Conservation (phyloP, 2,113 vertebrate genomes). For the Tyto alba region DNA sequence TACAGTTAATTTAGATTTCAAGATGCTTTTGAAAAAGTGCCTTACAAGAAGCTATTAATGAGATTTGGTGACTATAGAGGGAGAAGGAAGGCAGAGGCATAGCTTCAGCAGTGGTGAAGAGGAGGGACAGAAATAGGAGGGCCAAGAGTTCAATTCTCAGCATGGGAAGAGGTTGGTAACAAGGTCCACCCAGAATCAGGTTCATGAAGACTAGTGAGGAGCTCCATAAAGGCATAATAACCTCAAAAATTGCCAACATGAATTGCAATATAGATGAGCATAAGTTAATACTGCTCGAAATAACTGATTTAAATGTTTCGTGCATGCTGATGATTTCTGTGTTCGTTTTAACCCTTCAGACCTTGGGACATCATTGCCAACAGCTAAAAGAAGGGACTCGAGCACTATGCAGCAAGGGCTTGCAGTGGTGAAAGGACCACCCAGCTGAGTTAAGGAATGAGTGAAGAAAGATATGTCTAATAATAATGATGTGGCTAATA, state of each 20-base stretch:
- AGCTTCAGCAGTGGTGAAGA: not conserved
- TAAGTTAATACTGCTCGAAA: not conserved
- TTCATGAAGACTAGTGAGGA: not conserved
- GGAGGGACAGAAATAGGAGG: not conserved
- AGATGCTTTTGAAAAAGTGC: not conserved
- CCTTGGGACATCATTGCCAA: not conserved
- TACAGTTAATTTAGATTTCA: constrained; percentile 3
- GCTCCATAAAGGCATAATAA: not conserved
- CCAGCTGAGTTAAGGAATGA: not conserved
- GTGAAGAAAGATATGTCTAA: not conserved
- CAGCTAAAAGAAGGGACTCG: not conserved
- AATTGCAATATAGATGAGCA: not conserved
- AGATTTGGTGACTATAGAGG: not conserved
- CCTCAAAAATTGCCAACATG: not conserved
- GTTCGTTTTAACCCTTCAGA: not conserved
- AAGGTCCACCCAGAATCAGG: not conserved
- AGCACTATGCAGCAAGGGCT: not conserved
- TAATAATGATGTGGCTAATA: constrained; percentile 20
- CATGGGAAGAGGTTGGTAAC: constrained; percentile 24
- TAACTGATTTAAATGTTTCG: not conserved
- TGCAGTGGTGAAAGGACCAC: not conserved
- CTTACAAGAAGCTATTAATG: not conserved
- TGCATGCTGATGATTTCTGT: not conserved
- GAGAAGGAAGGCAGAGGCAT: not conserved
- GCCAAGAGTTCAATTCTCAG: not conserved